A percentile compares a stretch with the other conserved stretches of the same genome.
phyloP scores from a whole-genome alignment of 2,888 invertebrate genomes.

The Malacosoma neustria region DNA sequence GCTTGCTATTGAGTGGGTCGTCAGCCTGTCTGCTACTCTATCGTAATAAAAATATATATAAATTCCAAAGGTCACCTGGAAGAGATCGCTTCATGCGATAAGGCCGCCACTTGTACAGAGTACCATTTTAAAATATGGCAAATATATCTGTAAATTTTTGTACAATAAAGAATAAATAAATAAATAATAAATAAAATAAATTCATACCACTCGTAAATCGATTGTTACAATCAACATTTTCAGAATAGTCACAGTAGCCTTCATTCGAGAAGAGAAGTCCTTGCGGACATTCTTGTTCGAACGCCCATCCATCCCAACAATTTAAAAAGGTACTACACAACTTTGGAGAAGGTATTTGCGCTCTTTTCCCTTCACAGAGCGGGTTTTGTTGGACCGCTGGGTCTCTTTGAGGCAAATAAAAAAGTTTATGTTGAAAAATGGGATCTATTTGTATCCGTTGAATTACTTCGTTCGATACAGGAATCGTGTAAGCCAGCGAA shows the following conservation, averaged over 20 bases:
- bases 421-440: constrained; percentile 44
- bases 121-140: no score
- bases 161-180: no score
- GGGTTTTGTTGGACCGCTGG: constrained; percentile 41
- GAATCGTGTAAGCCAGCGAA: constrained; percentile 46
- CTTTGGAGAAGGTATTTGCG: constrained; percentile 77
- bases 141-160: no score
- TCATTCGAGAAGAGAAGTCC: constrained; percentile 76
- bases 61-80: no score
- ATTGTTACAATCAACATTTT: constrained; percentile 77
- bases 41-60: no score
- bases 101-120: no score
- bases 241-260: constrained; percentile 78
- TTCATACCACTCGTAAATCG: constrained; percentile 21
- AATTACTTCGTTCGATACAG: constrained; percentile 54
- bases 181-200: no score
- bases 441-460: constrained; percentile 49
- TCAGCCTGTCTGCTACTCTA: no score
- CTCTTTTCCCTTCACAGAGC: constrained; percentile 62
- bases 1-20: no score
- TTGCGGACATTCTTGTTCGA: constrained; percentile 78
- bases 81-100: no score
- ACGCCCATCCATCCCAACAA: constrained; percentile 81
- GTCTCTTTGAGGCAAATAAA: constrained; percentile 35
- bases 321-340: constrained; percentile 79